Evolutionary conservation across 2,797 vertebrate species (phyloP).

Genomic region (Sebastiscus tertius): DNA sequence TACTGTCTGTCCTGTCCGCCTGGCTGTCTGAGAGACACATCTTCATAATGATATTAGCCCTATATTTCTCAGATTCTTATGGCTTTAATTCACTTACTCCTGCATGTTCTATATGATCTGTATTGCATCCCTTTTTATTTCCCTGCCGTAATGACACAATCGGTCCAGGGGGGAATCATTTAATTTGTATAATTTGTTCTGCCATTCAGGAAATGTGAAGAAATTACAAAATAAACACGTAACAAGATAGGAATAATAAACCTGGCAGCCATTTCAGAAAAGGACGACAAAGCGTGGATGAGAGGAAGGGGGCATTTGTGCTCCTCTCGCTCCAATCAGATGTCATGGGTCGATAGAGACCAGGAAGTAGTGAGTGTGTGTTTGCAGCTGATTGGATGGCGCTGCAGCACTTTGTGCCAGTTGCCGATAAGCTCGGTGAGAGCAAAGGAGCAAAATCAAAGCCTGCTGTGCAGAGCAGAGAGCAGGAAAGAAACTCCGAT

Average conservation of each 20-base stretch:
- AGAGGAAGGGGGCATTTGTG: conserved; percentile 25
- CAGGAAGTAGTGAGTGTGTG: conserved; percentile 51
- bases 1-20: conserved; percentile 20
- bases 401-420: conserved; percentile 46
- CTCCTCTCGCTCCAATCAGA: conserved; percentile 46
- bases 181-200: conserved; percentile 6
- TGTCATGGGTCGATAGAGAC: conserved; percentile 51
- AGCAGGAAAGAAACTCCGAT: conserved; percentile 3
- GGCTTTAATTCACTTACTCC: background rate
- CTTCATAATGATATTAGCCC: conserved; percentile 3
- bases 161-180: background rate
- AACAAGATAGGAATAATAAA: background rate
- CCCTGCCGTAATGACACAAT: background rate
- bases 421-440: conserved; percentile 44
- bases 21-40: conserved; percentile 33
- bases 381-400: conserved; percentile 52
- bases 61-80: background rate
- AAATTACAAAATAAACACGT: background rate
- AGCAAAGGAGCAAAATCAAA: conserved; percentile 48
- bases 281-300: conserved; percentile 1
- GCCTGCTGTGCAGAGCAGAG: conserved; percentile 22
- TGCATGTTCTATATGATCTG: background rate
- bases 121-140: background rate
- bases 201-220: background rate
- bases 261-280: conserved; percentile 44